Base-by-base conservation (phyloP, 2,888 invertebrate species). In the Amaurobius ferox region DNA sequence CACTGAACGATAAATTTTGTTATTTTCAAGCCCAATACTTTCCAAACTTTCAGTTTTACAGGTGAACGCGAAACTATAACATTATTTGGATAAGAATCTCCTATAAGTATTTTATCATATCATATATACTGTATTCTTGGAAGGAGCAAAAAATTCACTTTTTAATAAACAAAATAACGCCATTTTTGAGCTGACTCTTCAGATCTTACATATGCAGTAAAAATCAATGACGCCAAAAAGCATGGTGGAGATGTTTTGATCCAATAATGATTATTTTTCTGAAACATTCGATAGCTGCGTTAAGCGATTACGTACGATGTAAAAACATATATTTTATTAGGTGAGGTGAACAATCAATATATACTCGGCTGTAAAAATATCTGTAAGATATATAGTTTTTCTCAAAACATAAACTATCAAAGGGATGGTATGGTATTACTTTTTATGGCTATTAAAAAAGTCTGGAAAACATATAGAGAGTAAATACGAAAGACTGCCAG, bases 281-380 rank as follows among this genome's bases (percentile, higher is more conserved):
- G 32, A 64, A 74, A 26, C 40, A 19, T 79, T 40, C 78, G 16
- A 79, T 79, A 79, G 78, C 70, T 79, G 70, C 29, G 70, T 79
- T 79, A 79, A 79, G 71, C 78, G 78, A 79, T 79, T 79, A 79
- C 78, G 62, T 62, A 79, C 70, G 78, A 71, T 40, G 70, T 62
- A 44, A 71, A 79, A 71, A 70, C 40, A 16, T 28, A 71, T 62
- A 23, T 61, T 23, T 71, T 62, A 79, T 79, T 79, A 70, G 78
- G 62, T 39, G 78, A 79, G 39, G 61, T 44, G 28, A 61, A 16
- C 64, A 79, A 79, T 79, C 78, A 71, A 79, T 79, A 62, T n/a
- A n/a, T n/a, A n/a, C 13, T 30, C 29, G 39, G 55, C 9, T 64
- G 62, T 39, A 74, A 44, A 32, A 44, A 67, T 26, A 29, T 77